Evolutionary conservation across 2,888 invertebrate genomes (phyloP).

Genomic region (Adelognathus sp.): DNA sequence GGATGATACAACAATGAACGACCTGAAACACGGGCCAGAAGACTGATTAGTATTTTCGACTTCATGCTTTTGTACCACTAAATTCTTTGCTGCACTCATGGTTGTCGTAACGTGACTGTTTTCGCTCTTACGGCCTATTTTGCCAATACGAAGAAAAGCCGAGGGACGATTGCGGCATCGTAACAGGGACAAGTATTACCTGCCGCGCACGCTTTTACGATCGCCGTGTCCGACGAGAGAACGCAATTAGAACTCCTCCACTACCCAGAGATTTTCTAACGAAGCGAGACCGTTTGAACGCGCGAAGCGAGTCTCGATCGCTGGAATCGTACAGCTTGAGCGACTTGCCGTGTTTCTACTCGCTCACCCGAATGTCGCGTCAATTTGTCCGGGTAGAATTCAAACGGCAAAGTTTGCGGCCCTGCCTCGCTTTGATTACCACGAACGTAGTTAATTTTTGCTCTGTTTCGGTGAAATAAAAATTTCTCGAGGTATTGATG

Average conservation of each 20-base stretch:
- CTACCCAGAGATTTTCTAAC: constrained; percentile 33
- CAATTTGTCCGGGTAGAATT: constrained; percentile 5
- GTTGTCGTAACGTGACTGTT: neutral
- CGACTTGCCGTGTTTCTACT: constrained; percentile 1
- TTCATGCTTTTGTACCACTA: neutral
- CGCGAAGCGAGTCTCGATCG: neutral
- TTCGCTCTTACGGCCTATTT: neutral
- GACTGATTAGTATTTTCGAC: neutral
- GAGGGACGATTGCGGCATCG: constrained; percentile 3
- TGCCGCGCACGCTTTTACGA: constrained; percentile 31
- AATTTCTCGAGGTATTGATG: too few species aligned
- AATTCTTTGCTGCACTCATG: neutral
- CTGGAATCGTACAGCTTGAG: neutral
- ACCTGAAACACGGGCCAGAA: too few species aligned
- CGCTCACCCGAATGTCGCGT: neutral
- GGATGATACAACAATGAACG: too few species aligned
- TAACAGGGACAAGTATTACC: constrained; percentile 4
- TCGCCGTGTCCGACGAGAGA: constrained; percentile 15
- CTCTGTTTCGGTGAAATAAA: too few species aligned
- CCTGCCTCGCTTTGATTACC: neutral
- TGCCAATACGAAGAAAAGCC: constrained; percentile 16
- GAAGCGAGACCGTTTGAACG: constrained; percentile 29
- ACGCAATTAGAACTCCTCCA: constrained; percentile 33
- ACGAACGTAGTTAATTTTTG: too few species aligned
- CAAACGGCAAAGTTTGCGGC: neutral